Base-by-base conservation (phyloP, 1,140 invertebrate genomes). In the Chironomus striatipennis region DNA sequence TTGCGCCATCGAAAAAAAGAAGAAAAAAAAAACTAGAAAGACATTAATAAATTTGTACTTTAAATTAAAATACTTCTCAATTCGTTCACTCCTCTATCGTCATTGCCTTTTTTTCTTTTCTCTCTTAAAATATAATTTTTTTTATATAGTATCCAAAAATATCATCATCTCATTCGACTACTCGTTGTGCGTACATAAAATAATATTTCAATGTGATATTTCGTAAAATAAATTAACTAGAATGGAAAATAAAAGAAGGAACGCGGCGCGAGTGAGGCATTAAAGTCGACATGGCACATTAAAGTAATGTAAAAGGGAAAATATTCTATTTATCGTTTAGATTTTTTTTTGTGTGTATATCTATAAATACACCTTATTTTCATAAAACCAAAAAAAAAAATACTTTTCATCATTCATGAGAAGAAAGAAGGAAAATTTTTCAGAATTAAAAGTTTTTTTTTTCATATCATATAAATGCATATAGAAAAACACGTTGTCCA, bases 1-100 rank as follows among this genome's bases (percentile, higher is more conserved):
- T 34, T 34, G 24, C 24, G 24, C 24, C 24, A 34, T 34, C 24
- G 5, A 34, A 57, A 57, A 57, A n/a, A 57, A n/a, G 47, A 10
- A 18, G 64, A 10, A 70, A 18, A 17, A 20, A 21, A 67, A 20
- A 70, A 70, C 65, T 70, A 70, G 10, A 70, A 70, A 70, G 65
- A 70, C 65, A 70, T 70, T 70, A 70, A 70, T 70, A 70, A 70
- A 70, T 70, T 70, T 70, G 65, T 70, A 70, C 65, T 70, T 57
- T 70, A 70, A 70, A 70, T 70, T 70, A 70, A 70, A 70, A 70
- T 20, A 21, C 47, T 57, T 15, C 24, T 57, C 47, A 57, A n/a
- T 57, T 57, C 47, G n/a, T n/a, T 57, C 47, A n/a, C n/a, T 57
- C 12, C 47, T 57, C 12, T 57, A 57, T 57, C 47, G 47, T 57